A percentile compares a stretch with the other conserved stretches of the same genome.
phyloP scores from a whole-genome alignment of 2,113 vertebrate genomes.

The Sarotherodon lohbergeri region DNA sequence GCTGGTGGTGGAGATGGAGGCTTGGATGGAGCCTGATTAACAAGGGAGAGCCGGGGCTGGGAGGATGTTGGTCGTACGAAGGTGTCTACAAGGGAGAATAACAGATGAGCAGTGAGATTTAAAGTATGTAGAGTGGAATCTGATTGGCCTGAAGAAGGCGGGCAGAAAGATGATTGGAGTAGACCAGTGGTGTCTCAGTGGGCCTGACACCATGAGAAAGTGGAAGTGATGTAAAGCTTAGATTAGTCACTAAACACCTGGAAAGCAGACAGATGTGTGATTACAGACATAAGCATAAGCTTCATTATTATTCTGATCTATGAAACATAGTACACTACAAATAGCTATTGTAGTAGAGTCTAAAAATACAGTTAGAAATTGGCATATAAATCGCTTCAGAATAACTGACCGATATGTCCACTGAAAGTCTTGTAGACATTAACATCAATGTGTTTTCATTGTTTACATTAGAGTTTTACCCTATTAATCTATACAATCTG shows the following conservation, averaged over 20 bases:
- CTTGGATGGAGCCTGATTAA: not conserved
- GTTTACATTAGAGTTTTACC: not conserved
- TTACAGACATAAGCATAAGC: not conserved
- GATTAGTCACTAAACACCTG: not conserved
- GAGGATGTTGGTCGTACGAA: accelerated
- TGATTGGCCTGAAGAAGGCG: not conserved
- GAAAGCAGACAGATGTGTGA: not conserved
- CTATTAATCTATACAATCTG: not conserved
- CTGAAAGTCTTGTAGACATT: not conserved
- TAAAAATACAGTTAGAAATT: not conserved
- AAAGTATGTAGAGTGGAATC: not conserved
- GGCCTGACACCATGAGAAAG: not conserved
- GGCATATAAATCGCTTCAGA: accelerated
- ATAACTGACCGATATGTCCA: not conserved
- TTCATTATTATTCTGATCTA: not conserved
- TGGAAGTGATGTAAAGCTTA: not conserved
- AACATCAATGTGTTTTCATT: not conserved
- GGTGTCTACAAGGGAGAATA: not conserved
- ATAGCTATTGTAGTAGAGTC: not conserved
- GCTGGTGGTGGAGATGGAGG: not conserved
- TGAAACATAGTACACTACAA: not conserved
- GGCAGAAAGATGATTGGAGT: not conserved
- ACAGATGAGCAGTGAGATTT: not conserved
- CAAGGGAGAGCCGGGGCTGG: not conserved
- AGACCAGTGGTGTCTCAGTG: not conserved